phyloP scores from a whole-genome alignment of 2,113 vertebrate genomes.

The Empidonax traillii region DNA sequence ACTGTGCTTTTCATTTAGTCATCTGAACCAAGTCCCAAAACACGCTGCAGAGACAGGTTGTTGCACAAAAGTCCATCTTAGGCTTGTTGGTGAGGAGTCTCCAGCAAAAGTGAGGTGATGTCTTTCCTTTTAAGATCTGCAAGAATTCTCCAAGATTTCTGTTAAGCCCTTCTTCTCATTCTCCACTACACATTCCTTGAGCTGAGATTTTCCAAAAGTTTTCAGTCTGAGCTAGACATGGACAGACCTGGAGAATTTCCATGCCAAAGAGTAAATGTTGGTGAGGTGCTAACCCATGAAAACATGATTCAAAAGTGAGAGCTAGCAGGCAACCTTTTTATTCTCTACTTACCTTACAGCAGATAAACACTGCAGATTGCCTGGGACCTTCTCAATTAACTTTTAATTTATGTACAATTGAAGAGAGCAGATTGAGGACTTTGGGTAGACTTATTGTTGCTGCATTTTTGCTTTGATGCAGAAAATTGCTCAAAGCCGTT shows the following conservation, averaged over 20 bases:
- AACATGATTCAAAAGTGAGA: background rate
- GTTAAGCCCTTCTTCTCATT: background rate
- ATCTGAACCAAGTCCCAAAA: background rate
- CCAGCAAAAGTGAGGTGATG: background rate
- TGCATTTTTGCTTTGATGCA: background rate
- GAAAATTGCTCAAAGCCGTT: background rate
- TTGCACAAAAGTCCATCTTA: background rate
- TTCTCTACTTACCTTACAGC: background rate
- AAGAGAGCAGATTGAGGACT: background rate
- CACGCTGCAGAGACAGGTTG: background rate
- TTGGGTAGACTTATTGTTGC: background rate
- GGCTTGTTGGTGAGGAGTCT: background rate
- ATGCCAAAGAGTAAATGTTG: background rate
- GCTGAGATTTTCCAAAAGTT: background rate
- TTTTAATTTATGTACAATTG: background rate
- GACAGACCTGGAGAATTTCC: background rate
- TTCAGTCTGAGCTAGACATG: background rate
- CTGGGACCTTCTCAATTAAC: background rate
- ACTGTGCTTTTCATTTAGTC: background rate
- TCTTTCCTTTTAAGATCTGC: background rate
- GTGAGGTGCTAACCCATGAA: background rate
- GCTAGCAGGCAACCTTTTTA: background rate
- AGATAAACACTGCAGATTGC: background rate
- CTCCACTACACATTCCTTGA: background rate
- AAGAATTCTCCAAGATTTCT: background rate